These are phyloP conservation scores for Luehdorfia chinensis DNA, from an alignment of 1,140 invertebrate species.

Conservation along the genomic window DNA sequence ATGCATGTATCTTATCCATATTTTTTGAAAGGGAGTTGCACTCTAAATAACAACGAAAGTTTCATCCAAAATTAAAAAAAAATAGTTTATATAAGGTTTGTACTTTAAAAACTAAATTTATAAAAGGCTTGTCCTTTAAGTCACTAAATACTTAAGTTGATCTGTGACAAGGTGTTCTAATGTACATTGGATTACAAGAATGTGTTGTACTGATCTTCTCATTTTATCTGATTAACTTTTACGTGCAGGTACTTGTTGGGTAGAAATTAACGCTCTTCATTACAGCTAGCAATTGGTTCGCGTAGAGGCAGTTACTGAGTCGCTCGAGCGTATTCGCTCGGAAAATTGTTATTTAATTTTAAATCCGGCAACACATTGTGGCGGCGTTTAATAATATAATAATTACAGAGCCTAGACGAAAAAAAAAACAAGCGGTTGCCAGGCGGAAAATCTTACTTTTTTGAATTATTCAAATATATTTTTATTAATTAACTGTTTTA, in stretches of 20 bases:
- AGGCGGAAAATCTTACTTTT: too few relatives aligned
- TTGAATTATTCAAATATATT: too few relatives aligned
- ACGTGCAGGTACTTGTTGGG: neutral
- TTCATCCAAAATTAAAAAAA: too few relatives aligned
- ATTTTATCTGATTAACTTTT: constrained; percentile 7
- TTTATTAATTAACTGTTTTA: too few relatives aligned
- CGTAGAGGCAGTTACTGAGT: neutral
- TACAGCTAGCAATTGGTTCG: constrained; percentile 6
- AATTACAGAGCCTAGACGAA: too few relatives aligned
- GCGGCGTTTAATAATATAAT: constrained; percentile 17
- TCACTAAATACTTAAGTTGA: neutral
- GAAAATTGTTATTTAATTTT: constrained; percentile 30
- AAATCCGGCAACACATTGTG: constrained; percentile 22
- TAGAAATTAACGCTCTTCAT: constrained; percentile 12
- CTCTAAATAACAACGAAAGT: too few relatives aligned
- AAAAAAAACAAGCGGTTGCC: too few relatives aligned
- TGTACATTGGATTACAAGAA: neutral
- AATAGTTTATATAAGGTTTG: too few relatives aligned
- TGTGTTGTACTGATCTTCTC: constrained; percentile 12
- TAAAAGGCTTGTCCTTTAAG: neutral
- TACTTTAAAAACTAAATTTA: too few relatives aligned
- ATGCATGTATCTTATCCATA: too few relatives aligned
- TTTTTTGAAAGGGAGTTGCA: too few relatives aligned
- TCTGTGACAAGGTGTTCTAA: neutral
- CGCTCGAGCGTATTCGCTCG: constrained; percentile 19